These are phyloP conservation scores for Pristionchus japonicus DNA, from an alignment of 2,888 invertebrate species.

Conservation along the genomic window DNA sequence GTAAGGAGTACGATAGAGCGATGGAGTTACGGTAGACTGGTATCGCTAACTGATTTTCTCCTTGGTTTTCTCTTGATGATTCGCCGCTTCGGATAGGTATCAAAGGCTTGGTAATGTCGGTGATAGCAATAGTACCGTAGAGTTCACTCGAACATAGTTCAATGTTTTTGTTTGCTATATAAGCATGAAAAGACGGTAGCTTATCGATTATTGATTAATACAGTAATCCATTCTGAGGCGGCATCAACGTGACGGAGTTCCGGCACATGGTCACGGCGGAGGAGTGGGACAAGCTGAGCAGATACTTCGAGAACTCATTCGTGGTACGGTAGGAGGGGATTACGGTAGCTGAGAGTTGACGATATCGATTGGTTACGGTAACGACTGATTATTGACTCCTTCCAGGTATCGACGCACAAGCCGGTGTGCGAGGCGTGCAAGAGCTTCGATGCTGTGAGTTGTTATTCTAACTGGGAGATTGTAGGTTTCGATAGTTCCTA, in stretches of 20 bases:
- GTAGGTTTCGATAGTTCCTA: too few species aligned
- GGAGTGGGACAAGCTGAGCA: slow-evolving; percentile 64
- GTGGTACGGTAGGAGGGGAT: slow-evolving; percentile 28
- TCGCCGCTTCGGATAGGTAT: background rate
- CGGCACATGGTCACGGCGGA: slow-evolving; percentile 56
- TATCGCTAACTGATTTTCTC: background rate
- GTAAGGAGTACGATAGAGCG: slow-evolving; percentile 28
- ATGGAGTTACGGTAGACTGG: background rate
- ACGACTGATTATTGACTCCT: background rate
- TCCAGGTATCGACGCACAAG: background rate
- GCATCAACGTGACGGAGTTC: slow-evolving; percentile 58
- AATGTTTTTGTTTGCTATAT: too few species aligned
- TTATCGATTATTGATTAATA: background rate
- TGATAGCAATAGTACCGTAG: too few species aligned
- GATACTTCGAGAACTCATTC: slow-evolving; percentile 50
- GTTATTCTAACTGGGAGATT: too few species aligned
- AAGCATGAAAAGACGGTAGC: background rate
- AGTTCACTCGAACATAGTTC: too few species aligned
- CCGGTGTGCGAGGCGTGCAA: slow-evolving; percentile 21
- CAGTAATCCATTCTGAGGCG: slow-evolving; percentile 42
- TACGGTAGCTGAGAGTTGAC: too few species aligned
- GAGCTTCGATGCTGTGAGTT: background rate
- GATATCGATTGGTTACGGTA: background rate
- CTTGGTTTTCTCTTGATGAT: background rate
- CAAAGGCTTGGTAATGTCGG: too few species aligned